Conservation (phyloP, 2,888 invertebrate genomes). For the Polyommatus iphigenia region DNA sequence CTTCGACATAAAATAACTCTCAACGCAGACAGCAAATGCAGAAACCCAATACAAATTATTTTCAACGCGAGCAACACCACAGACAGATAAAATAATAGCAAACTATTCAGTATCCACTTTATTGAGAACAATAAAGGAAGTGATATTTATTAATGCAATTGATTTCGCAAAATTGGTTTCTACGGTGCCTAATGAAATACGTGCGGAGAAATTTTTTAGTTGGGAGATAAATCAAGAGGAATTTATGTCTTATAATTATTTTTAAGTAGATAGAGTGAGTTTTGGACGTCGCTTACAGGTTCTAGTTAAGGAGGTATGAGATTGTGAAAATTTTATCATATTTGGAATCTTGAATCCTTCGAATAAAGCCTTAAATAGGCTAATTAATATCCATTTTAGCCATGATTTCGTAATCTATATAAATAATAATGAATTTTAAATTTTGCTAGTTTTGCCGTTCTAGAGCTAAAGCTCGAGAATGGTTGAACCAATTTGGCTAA, state of each 20-base stretch:
- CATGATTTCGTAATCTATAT: no score
- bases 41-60: not conserved
- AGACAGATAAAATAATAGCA: constrained; percentile 1
- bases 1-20: no score
- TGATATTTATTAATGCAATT: constrained; percentile 30
- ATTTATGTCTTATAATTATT: constrained; percentile 16
- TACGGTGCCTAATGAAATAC: constrained; percentile 61
- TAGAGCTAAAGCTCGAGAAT: no score
- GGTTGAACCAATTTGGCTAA: no score
- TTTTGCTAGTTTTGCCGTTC: no score
- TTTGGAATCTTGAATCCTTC: no score
- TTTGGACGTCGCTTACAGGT: not conserved
- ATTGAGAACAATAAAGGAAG: constrained; percentile 22
- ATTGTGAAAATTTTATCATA: no score
- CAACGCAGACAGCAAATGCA: not conserved
- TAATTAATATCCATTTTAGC: no score
- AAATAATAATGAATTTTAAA: no score
- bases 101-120: constrained; percentile 1
- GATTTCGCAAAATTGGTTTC: constrained; percentile 34
- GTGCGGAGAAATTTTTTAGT: constrained; percentile 66
- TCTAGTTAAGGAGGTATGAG: no score
- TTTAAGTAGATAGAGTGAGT: not conserved
- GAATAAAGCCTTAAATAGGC: no score
- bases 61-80: not conserved
- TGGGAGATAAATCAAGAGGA: constrained; percentile 37